Conservation (phyloP, 2,113 vertebrate species). For the Orientallactaga bullata region DNA sequence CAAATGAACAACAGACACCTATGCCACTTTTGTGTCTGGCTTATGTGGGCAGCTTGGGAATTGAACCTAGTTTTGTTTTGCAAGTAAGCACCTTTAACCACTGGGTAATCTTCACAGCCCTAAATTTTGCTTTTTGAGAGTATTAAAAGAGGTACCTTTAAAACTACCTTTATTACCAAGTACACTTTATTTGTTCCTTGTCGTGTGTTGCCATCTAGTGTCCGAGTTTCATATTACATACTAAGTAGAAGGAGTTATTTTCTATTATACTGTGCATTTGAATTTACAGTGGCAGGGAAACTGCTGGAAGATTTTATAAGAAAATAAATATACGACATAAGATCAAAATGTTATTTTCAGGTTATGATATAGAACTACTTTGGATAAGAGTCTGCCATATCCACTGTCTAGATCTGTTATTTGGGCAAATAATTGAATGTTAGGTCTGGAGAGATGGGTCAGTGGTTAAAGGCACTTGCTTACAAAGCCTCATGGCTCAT, state of each 20-base stretch:
- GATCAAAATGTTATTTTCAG: no score
- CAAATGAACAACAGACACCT: no score
- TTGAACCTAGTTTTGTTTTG: no score
- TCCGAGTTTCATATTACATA: constrained; percentile 79
- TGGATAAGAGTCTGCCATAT: background rate
- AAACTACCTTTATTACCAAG: constrained; percentile 17
- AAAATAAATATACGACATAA: background rate
- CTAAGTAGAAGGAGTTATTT: background rate
- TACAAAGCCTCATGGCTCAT: no score
- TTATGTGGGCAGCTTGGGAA: no score
- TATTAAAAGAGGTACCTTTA: constrained; percentile 42
- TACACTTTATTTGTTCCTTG: constrained; percentile 72
- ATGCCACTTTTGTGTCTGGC: no score
- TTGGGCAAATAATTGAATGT: background rate
- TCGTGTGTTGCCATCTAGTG: constrained; percentile 87
- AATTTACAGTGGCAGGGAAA: background rate
- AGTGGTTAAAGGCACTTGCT: no score
- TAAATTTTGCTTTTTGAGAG: background rate
- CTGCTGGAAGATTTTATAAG: constrained; percentile 21
- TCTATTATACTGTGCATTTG: background rate
- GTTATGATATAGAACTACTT: background rate
- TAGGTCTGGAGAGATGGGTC: no score
- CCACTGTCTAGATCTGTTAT: background rate
- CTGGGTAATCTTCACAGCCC: no score
- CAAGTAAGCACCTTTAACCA: no score